phyloP scores from a whole-genome alignment of 2,113 vertebrate genomes.

The Pogona vitticeps region DNA sequence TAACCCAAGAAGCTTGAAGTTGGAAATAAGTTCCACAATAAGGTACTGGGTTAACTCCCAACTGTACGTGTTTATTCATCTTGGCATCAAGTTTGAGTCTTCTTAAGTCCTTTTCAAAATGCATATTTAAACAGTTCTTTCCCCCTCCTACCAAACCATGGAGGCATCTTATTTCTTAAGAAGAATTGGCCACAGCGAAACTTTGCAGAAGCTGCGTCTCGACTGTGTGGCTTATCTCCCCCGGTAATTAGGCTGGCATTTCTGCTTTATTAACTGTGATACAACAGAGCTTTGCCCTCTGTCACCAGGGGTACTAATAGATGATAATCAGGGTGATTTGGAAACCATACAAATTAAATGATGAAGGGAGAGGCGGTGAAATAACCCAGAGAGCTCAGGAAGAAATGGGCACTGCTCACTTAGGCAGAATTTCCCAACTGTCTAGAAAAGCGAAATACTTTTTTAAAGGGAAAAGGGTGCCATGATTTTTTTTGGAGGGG shows the following conservation, averaged over 20 bases:
- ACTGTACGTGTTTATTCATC: not conserved
- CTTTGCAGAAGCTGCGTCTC: conserved; percentile 65
- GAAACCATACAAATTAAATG: conserved; percentile 80
- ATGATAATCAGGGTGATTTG: conserved; percentile 75
- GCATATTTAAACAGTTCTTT: conserved; percentile 13
- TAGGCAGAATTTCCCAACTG: conserved; percentile 40
- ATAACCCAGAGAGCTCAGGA: conserved; percentile 60
- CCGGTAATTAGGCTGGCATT: conserved; percentile 77
- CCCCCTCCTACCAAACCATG: not conserved
- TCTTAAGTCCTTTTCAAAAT: not conserved
- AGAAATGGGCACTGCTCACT: conserved; percentile 58
- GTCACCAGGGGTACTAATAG: conserved; percentile 78
- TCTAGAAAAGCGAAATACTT: conserved; percentile 32
- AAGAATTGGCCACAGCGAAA: conserved; percentile 53
- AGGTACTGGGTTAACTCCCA: not conserved
- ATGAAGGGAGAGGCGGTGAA: conserved; percentile 73
- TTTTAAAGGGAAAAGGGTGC: conserved; percentile 1
- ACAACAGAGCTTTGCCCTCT: conserved; percentile 78
- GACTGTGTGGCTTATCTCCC: conserved; percentile 75
- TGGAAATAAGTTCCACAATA: not conserved
- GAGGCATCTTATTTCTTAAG: conserved; percentile 49
- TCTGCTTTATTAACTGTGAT: conserved; percentile 83
- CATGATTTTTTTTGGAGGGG: not conserved
- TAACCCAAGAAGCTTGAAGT: not conserved
- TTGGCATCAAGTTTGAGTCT: not conserved